Percentiles rank a stretch among this genome's conserved stretches.
These are phyloP conservation scores for Margaritifera margaritifera DNA, from an alignment of 2,888 invertebrate species.

Conservation along the genomic window DNA sequence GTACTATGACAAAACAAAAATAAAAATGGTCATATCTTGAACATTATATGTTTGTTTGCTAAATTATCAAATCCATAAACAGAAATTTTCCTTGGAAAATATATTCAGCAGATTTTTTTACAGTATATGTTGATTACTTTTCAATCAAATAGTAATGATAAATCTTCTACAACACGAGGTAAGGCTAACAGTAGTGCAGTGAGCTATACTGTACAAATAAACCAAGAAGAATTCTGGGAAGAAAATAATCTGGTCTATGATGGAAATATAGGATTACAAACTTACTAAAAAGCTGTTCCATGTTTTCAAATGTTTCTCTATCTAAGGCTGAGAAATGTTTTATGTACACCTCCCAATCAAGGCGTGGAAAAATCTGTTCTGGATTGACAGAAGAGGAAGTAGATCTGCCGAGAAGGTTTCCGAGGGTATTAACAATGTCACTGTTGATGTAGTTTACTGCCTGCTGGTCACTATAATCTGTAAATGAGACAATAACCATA, in stretches of 20 bases:
- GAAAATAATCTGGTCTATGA: background rate
- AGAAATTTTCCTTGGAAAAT: too few species aligned
- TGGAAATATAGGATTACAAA: background rate
- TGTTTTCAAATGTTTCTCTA: constrained; percentile 72
- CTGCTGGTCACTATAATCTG: constrained; percentile 89
- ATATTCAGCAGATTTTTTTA: too few species aligned
- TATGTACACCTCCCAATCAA: constrained; percentile 51
- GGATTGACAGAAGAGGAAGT: constrained; percentile 86
- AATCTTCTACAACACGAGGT: too few species aligned
- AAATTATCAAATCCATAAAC: too few species aligned
- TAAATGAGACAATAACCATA: constrained; percentile 35
- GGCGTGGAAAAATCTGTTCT: constrained; percentile 81
- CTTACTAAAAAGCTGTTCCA: constrained; percentile 76
- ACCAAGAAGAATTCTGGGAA: background rate
- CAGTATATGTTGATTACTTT: too few species aligned
- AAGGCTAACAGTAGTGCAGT: too few species aligned
- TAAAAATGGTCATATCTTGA: too few species aligned
- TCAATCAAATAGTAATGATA: too few species aligned
- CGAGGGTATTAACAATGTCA: constrained; percentile 92
- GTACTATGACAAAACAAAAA: too few species aligned
- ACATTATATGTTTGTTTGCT: too few species aligned
- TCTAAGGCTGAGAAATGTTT: constrained; percentile 73
- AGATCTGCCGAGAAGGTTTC: constrained; percentile 90
- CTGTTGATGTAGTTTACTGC: constrained; percentile 85
- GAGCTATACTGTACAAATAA: background rate